Conservation (phyloP, 30 jellyfish, hydroid and myxozoan species). For the Turritopsis rubra region DNA sequence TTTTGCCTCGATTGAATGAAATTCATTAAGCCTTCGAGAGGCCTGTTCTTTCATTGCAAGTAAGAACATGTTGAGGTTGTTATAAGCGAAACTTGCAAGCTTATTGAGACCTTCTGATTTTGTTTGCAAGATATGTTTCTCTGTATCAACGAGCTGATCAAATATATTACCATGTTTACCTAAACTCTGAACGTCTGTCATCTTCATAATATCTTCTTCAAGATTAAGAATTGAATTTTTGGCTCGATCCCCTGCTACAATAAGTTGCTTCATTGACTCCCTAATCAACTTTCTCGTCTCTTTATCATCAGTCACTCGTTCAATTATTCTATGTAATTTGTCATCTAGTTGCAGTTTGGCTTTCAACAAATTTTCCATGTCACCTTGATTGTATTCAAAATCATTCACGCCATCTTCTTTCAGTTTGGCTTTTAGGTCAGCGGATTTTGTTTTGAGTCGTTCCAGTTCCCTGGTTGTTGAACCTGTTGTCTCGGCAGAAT, state of each 20-base stretch:
- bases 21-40: background rate
- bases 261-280: background rate
- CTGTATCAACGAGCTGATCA: constrained; percentile 9
- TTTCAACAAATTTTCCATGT: background rate
- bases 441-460: background rate
- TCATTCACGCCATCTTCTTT: constrained; percentile 14
- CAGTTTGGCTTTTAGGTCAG: background rate
- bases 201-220: constrained; percentile 14
- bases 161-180: background rate
- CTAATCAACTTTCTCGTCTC: background rate
- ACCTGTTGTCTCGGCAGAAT: no score
- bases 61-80: background rate
- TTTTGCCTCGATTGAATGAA: constrained; percentile 1
- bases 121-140: constrained; percentile 10
- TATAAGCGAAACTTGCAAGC: constrained; percentile 12
- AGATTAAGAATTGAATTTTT: constrained; percentile 15
- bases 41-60: background rate
- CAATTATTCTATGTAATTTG: background rate
- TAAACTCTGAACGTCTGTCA: background rate
- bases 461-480: background rate
- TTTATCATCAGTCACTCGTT: background rate
- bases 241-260: constrained; percentile 31
- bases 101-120: constrained; percentile 10
- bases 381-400: background rate
- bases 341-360: constrained; percentile 16